Base-by-base conservation (phyloP, 2,888 invertebrate species). In the Acrobasis suavella region DNA sequence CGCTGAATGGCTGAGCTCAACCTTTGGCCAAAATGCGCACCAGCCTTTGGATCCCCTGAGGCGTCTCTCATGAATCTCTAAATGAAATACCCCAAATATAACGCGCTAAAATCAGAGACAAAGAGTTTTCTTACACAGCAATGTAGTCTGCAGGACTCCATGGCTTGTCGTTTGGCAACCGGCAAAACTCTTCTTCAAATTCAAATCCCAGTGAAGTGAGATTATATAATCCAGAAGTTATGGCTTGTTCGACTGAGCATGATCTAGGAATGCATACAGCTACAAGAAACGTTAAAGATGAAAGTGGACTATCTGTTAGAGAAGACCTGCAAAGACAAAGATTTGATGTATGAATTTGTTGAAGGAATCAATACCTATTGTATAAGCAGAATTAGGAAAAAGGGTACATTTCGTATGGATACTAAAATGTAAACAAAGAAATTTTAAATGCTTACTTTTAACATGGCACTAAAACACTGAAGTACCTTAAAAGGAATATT, bases 231-330 rank as follows among this genome's bases (percentile, higher is more conserved):
- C 74, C 55, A 0, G 69, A 70, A 0, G 67, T 62, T 17, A 78
- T 58, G 2, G 72, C 74, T 62, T 76, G 71, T 12, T 69, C 55
- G 0, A 76, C 70, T 0, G 77, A 69, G 62, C 81, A 82, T 10
- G 75, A 59, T 52, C 73, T 76, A 0, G 81, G 81, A 17, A 81
- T 68, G 58, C 81, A 81, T 8, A 78, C 66, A 15, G 74, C 75
- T 9, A 78, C 46, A 54, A 58, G 58, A 14, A 70, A 66, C 14
- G 55, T 60, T 14, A 55, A 50, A 2, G 55, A 58, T 8, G 50
- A 32, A 32, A 67, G 22, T 32, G 64, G 22, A 15, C 56, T 56
- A 12, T 14, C 14, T 10, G 14, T 51, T 46, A 52, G 59, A 49
- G 15, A 2, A 17, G 17, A 39, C 39, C 58, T 52, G 17, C 6